Base-by-base conservation (phyloP, 2,888 invertebrate genomes). In the Rhyacophila evoluta region DNA sequence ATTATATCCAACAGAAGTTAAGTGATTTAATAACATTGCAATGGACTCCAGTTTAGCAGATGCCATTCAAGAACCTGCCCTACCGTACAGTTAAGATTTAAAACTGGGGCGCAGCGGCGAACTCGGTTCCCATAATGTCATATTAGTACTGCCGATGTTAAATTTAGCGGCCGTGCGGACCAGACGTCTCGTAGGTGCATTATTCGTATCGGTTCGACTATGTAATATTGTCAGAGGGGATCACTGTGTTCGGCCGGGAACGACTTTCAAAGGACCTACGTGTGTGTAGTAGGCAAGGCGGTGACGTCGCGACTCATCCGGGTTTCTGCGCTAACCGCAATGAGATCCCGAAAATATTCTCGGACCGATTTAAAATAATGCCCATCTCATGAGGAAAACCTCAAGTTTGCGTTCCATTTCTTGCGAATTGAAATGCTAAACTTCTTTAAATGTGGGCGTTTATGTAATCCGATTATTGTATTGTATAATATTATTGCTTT, bases 251-350 rank as follows among this genome's bases (percentile, higher is more conserved):
- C 55, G 55, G 55, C 55, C 55, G 55, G 55, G 55, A 55, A 55
- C 55, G 55, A 55, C 55, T 55, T 55, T 55, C 55, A 55, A 55
- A 55, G 55, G 55, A 55, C 55, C 55, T 55, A 55, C 55, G 19
- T 55, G 19, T 19, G 2, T 55, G 29, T 6, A 33, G 29, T 33
- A 2, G 6, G n/a, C n/a, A n/a, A n/a, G n/a, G 12, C 15, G 15
- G n/a, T 39, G 39, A 39, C 39, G 15, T 55, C 55, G 55, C 55
- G 19, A 8, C 55, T 15, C 55, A 55, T 55, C 55, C 55, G 55
- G 55, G 55, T 19, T n/a, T 55, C 6, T 19, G 55, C 55, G 55
- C 55, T 19, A 55, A 55, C 55, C 55, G 55, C 55, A 55, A 55
- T 19, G 55, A 55, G 55, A 55, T 55, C 55, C 55, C 55, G 55